Base-by-base conservation (phyloP, 1,140 invertebrate genomes). In the Portunus trituberculatus region DNA sequence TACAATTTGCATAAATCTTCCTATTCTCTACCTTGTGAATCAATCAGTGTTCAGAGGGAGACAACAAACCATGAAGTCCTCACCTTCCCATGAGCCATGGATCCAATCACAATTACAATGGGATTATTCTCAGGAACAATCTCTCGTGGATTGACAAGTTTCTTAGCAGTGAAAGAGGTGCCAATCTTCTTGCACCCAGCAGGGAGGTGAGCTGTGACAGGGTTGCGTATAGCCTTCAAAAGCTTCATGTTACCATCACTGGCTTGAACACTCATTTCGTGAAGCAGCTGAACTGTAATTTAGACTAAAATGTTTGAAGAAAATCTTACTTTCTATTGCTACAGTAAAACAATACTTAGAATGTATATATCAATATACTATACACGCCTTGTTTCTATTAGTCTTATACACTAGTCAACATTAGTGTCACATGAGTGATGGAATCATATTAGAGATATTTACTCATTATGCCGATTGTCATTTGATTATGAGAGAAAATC, bases 211-310 rank as follows among this genome's bases (percentile, higher is more conserved):
- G 99, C 98, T 4, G 98, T 98, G 0, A 99, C 97, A 4, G 99
- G 99, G 97, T 99, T 99, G 97, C 99, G 99, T 83, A 99, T 99
- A 8, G 99, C 98, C 97, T 99, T 99, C 87, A 99, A 97, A 31
- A 99, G 97, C 97, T 99, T 99, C 97, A 99, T 98, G 0, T 98
- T 98, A 0, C 98, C 98, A 97, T 99, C 99, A 29, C 98, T 98
- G 84, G 99, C 99, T 96, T 99, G 97, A 32, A 99, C 98, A 95
- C 98, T 98, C 96, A 99, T 98, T 97, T 99, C 99, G 96, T 99
- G 99, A 83, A 99, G 97, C 16, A 99, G 97, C 98, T 99, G 99
- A 83, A 99, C 99, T 99, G 97, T 95, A 98, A 97, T 97, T 96
- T 90, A 92, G 87, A 89, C n/a, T 12, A 14, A 10, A 90, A 39